A percentile compares a stretch with the other conserved stretches of the same genome.
These are phyloP conservation scores for Meles meles DNA, from an alignment of 2,113 vertebrate genomes.

Conservation along the genomic window DNA sequence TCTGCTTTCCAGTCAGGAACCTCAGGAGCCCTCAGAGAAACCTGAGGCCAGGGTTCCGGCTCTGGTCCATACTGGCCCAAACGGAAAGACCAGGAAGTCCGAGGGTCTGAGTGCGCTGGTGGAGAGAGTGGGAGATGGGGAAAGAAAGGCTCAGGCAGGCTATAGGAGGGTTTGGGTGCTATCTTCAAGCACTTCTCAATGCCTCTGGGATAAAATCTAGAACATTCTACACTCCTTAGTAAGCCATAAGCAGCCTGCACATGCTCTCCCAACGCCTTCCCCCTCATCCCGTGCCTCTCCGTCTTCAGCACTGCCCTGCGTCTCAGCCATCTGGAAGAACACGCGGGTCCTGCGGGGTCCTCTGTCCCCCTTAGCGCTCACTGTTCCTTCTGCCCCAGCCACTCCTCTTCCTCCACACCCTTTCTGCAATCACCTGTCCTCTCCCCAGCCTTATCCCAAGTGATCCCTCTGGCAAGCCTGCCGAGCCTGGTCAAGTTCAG, in stretches of 20 bases:
- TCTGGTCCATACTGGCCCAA: no score
- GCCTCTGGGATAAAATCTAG: not conserved
- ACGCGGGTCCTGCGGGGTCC: not conserved
- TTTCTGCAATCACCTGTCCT: not conserved
- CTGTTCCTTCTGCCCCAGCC: not conserved
- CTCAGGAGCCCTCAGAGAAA: not conserved
- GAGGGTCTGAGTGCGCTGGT: not conserved
- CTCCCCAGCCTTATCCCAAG: not conserved
- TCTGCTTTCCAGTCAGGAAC: not conserved
- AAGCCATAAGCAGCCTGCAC: rapidly evolving
- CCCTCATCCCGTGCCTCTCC: rapidly evolving
- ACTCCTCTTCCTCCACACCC: no score
- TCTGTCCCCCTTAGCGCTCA: not conserved
- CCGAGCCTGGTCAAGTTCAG: no score
- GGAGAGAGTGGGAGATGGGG: no score
- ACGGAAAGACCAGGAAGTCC: no score
- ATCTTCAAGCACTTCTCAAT: not conserved
- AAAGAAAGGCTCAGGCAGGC: no score
- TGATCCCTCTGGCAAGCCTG: no score
- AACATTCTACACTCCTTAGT: not conserved
- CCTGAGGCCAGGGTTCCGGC: not conserved
- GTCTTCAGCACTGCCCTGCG: not conserved
- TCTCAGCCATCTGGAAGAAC: not conserved
- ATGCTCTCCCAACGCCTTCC: not conserved
- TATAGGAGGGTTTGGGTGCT: not conserved